phyloP scores from a whole-genome alignment of 2,113 vertebrate species.

The Carlito syrichta region DNA sequence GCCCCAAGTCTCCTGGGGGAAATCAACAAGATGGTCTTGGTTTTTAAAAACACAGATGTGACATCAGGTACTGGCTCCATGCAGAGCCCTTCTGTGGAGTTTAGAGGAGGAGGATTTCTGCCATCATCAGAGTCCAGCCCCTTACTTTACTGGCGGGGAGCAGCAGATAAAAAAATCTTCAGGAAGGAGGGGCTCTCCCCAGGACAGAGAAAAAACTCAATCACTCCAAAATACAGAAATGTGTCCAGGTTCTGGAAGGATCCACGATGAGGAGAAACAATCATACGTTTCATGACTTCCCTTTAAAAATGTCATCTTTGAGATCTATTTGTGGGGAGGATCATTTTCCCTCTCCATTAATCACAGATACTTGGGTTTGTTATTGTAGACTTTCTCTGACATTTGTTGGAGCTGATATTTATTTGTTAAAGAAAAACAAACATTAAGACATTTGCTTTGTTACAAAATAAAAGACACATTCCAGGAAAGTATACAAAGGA shows the following conservation, averaged over 20 bases:
- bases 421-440: constrained; percentile 46
- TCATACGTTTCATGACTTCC: not conserved
- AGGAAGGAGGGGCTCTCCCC: not conserved
- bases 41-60: not conserved
- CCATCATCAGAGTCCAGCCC: not conserved
- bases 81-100: not conserved
- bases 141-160: accelerated
- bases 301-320: not conserved
- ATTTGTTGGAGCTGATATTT: not conserved
- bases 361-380: not conserved
- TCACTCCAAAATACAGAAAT: accelerated
- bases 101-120: not conserved
- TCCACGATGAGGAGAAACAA: accelerated
- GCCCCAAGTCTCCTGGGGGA: too few relatives aligned
- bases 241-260: accelerated
- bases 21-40: accelerated
- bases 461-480: constrained; percentile 16
- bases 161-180: accelerated
- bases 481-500: not conserved
- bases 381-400: not conserved
- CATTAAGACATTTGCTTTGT: constrained; percentile 27
- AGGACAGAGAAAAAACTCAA: not conserved
- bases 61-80: accelerated
- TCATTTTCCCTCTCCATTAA: not conserved
- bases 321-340: not conserved